These are phyloP conservation scores for Cephus spinipes DNA, from an alignment of 2,888 invertebrate species.

Conservation along the genomic window DNA sequence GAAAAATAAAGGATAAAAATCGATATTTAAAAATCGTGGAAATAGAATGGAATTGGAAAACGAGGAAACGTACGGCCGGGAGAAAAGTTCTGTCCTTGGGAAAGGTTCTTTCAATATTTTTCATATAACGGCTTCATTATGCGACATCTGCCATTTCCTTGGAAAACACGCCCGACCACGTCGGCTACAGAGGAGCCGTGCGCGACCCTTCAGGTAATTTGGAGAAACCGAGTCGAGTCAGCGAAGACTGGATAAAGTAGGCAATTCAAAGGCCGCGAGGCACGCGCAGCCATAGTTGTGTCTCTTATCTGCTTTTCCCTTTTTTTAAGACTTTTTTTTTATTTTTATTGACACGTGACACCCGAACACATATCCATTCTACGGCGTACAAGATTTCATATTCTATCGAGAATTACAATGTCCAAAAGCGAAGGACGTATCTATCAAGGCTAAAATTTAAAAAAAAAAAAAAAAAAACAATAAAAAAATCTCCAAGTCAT, in stretches of 20 bases:
- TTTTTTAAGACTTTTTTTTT: background rate
- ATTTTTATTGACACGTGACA: background rate
- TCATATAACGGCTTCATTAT: constrained; percentile 45
- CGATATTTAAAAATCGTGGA: background rate
- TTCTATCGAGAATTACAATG: background rate
- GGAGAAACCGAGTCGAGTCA: background rate
- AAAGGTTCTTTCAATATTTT: constrained; percentile 30
- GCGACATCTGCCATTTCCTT: constrained; percentile 36
- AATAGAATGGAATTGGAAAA: background rate
- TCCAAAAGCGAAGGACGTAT: background rate
- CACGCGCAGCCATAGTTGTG: background rate
- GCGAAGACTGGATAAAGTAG: background rate
- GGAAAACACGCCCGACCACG: background rate
- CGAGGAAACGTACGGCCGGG: background rate
- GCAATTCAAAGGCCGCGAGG: background rate
- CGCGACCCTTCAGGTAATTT: background rate
- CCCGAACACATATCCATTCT: background rate
- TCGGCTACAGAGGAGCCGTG: background rate
- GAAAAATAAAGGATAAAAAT: background rate
- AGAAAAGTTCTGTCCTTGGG: too few relatives aligned
- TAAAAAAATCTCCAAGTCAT: too few relatives aligned
- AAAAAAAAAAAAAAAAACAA: too few relatives aligned
- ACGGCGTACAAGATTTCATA: background rate
- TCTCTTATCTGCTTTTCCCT: background rate
- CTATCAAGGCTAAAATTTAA: background rate